Conservation (phyloP, 2,888 invertebrate genomes). For the Pyrgus malvae region DNA sequence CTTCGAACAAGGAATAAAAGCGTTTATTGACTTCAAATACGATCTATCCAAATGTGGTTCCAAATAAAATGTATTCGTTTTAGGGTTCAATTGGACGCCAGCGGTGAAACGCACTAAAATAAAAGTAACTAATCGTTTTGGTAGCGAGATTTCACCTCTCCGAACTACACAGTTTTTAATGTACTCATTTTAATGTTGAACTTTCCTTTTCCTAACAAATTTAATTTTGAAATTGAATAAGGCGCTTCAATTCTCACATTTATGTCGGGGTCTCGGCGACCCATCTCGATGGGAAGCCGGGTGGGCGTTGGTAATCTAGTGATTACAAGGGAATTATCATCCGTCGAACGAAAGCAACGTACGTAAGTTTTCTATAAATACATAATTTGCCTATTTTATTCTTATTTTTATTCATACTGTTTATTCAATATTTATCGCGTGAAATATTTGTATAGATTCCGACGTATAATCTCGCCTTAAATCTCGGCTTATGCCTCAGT, state of each 20-base stretch:
- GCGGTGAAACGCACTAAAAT: conserved; percentile 20
- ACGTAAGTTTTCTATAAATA: conserved; percentile 65
- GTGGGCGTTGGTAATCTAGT: conserved; percentile 69
- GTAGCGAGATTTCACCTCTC: conserved; percentile 24
- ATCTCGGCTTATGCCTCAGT: conserved; percentile 32
- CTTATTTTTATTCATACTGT: conserved; percentile 63
- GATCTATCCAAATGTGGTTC: conserved; percentile 19
- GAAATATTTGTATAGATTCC: conserved; percentile 52
- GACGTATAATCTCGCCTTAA: conserved; percentile 47
- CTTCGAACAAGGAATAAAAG: conserved; percentile 26
- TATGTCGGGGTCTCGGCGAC: neutral
- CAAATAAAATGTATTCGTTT: conserved; percentile 38
- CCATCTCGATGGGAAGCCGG: conserved; percentile 41
- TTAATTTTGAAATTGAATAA: conserved; percentile 22
- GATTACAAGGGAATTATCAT: conserved; percentile 70
- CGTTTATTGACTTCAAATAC: conserved; percentile 35
- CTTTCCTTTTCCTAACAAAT: conserved; percentile 13
- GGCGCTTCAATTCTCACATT: conserved; percentile 15
- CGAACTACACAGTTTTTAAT: conserved; percentile 18
- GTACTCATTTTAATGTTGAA: conserved; percentile 17
- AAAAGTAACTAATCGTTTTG: conserved; percentile 24
- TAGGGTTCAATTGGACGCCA: conserved; percentile 35
- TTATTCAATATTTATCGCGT: conserved; percentile 62
- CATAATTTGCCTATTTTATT: conserved; percentile 65
- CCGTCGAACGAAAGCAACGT: conserved; percentile 52